Evolutionary conservation across 1,140 invertebrate genomes (phyloP), one percentile per base, ranked within the genome.

Genomic region (Caenorhabditis brenneri): DNA sequence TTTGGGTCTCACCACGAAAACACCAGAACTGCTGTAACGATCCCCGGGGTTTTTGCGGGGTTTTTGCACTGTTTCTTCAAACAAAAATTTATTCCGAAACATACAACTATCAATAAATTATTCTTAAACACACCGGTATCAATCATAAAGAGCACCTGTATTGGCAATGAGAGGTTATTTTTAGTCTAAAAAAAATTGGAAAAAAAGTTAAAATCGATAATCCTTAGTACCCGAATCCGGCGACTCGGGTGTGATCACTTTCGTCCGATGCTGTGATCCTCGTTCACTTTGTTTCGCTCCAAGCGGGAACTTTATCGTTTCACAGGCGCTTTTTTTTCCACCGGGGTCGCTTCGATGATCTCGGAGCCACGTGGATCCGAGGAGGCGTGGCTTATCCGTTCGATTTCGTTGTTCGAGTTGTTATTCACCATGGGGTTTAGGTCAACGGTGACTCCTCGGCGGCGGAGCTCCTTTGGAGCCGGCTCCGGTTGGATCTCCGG

Each of bases 221-320:
- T 74, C 65, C 22, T 42, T 74, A 9, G 60, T 36, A 15, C 19
- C 60, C 19, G 65, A 74, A 27, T 42, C 65, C n/a, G 65, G 36
- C 2, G 65, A 74, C n/a, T 74, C 65, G 12, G 29, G 60, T 6
- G 60, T 1, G 2, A 36, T 27, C 19, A 65, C 24, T 65, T 65
- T 65, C 7, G 36, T 74, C 65, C 79, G n/a, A n/a, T 85, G 79
- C 80, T 48, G 48, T 22, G 79, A 79, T 46, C 69, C 39, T 7
- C 84, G 60, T 48, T 84, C 84, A 22, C 84, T 53, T 49, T 84
- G 84, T 7, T 60, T 82, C 9, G 78, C 78, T 27, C 81, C 84
- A 7, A 86, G 42, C 0, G 84, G 84, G 74, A 86, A 86, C 55
- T 86, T 86, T 29, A 78, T 86, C 49, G 82, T 27, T 80, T 55